phyloP scores from a whole-genome alignment of 2,888 invertebrate species.

The Caenorhabditis parvicauda region DNA sequence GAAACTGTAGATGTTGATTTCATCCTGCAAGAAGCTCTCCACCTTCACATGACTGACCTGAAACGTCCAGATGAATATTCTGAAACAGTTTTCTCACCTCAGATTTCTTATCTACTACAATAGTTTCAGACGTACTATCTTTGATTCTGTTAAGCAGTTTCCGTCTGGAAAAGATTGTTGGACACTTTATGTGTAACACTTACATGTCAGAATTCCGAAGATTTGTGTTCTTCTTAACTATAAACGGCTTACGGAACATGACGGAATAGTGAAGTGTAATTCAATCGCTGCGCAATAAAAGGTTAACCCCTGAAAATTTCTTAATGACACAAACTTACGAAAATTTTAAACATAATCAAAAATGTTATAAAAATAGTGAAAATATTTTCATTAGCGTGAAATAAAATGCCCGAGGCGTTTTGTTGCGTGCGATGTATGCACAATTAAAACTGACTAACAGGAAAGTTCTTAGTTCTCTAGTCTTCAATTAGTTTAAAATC shows the following conservation, averaged over 20 bases:
- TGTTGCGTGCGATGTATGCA: too few species aligned
- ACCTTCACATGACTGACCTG: slow-evolving; percentile 37
- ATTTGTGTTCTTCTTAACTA: slow-evolving; percentile 50
- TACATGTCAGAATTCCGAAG: slow-evolving; percentile 54
- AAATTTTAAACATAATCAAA: not conserved
- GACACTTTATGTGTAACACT: slow-evolving; percentile 4
- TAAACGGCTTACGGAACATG: slow-evolving; percentile 55
- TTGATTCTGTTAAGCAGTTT: slow-evolving; percentile 24
- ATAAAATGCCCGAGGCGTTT: too few species aligned
- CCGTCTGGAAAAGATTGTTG: slow-evolving; percentile 15
- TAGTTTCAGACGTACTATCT: too few species aligned
- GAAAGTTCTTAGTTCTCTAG: too few species aligned
- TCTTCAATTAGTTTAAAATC: too few species aligned
- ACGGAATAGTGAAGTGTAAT: not conserved
- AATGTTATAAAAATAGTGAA: not conserved
- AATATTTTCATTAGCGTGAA: slow-evolving; percentile 2
- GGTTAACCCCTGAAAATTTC: not conserved
- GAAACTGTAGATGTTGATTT: slow-evolving; percentile 45
- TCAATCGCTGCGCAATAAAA: not conserved
- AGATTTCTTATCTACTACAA: slow-evolving; percentile 8
- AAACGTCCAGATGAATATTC: not conserved
- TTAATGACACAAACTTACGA: not conserved
- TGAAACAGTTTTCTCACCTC: slow-evolving; percentile 7
- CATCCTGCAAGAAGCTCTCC: slow-evolving; percentile 25
- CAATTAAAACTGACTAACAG: too few species aligned